Percentiles rank a stretch among this genome's conserved stretches.
Evolutionary conservation across 2,113 vertebrate genomes (phyloP).

Genomic region (Urocitellus parryii): DNA sequence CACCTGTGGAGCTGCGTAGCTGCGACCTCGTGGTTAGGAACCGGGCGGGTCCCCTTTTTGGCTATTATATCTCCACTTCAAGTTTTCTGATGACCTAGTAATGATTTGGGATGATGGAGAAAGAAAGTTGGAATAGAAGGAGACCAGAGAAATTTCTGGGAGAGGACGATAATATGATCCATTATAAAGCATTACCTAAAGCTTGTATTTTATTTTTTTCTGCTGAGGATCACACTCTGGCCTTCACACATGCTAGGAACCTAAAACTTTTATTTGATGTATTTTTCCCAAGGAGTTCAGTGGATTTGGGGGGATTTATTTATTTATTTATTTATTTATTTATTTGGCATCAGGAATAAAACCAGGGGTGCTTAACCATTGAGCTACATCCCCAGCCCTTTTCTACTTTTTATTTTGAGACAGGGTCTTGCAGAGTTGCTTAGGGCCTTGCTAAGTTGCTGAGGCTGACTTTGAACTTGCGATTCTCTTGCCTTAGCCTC

Average conservation of each 20-base stretch:
- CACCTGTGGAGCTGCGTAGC: too few relatives aligned
- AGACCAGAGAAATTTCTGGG: neutral
- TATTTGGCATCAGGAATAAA: too few relatives aligned
- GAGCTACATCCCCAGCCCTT: too few relatives aligned
- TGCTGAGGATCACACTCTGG: neutral
- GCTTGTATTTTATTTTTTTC: neutral
- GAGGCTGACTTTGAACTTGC: too few relatives aligned
- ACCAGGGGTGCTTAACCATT: too few relatives aligned
- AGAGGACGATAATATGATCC: neutral
- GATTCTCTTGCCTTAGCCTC: too few relatives aligned
- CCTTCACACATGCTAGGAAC: neutral
- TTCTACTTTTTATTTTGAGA: too few relatives aligned
- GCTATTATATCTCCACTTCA: neutral
- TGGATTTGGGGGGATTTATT: too few relatives aligned
- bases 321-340: too few relatives aligned
- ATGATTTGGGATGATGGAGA: neutral
- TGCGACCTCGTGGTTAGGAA: too few relatives aligned
- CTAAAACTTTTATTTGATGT: neutral
- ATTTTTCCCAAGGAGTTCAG: neutral
- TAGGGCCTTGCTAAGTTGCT: too few relatives aligned
- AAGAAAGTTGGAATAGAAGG: neutral
- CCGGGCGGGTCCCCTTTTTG: neutral
- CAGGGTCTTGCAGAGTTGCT: too few relatives aligned
- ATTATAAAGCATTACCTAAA: neutral
- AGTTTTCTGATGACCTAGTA: neutral